Conservation (phyloP, 2,113 vertebrate species). For the Sinocyclocheilus anshuiensis region DNA sequence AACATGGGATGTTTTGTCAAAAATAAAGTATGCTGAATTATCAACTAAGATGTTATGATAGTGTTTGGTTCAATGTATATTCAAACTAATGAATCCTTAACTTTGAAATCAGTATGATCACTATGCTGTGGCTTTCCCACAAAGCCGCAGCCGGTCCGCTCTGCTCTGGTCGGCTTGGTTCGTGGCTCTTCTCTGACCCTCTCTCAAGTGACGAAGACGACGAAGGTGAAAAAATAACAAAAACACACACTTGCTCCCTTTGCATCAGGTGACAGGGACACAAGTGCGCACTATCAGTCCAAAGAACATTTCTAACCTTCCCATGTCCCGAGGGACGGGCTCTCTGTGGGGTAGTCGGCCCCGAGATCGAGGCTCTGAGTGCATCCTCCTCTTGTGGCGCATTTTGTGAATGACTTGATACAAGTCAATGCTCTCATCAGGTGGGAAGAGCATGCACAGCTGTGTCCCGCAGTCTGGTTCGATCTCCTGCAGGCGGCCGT, state of each 20-base stretch:
- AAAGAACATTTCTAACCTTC: conserved; percentile 99
- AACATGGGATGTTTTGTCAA: too few species aligned
- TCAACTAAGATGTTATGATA: too few species aligned
- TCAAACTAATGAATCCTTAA: too few species aligned
- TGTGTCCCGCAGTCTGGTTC: conserved; percentile 92
- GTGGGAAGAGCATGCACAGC: conserved; percentile 94
- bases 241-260: conserved; percentile 71
- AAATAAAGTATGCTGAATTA: too few species aligned
- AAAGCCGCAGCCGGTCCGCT: conserved; percentile 37
- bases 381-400: conserved; percentile 95
- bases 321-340: conserved; percentile 91
- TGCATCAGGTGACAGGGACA: conserved; percentile 87
- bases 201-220: conserved; percentile 69
- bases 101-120: too few species aligned
- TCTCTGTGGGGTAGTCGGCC: conserved; percentile 87
- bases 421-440: conserved; percentile 96
- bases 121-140: conserved; percentile 15
- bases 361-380: conserved; percentile 92
- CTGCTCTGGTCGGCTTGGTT: conserved; percentile 43
- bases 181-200: conserved; percentile 54
- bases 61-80: too few species aligned
- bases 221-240: conserved; percentile 76
- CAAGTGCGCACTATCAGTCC: conserved; percentile 90
- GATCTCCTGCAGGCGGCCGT: conserved; percentile 84
- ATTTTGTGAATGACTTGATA: conserved; percentile 96